Conservation (phyloP, 2,888 invertebrate genomes). For the Polia nebulosa region DNA sequence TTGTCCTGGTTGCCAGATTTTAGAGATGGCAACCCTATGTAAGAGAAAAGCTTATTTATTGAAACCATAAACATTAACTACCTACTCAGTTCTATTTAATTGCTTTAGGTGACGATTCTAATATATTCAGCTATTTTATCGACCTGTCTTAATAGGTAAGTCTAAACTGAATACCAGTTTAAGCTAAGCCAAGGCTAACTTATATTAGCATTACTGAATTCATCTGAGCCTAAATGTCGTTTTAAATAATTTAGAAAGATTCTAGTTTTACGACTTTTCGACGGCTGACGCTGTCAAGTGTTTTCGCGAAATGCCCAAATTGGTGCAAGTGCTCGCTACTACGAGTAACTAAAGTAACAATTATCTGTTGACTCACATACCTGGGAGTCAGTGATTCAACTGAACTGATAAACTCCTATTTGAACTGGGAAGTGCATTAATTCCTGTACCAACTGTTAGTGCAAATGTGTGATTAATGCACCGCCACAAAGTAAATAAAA, state of each 20-base stretch:
- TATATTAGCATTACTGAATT: neutral
- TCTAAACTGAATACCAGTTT: slow-evolving; percentile 1
- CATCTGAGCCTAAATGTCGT: neutral
- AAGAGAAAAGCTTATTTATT: too few species aligned
- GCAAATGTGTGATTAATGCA: slow-evolving; percentile 50
- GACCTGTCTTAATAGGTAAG: neutral
- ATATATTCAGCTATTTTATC: neutral
- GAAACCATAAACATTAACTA: too few species aligned
- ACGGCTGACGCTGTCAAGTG: neutral
- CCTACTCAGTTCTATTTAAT: neutral
- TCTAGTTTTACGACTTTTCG: neutral
- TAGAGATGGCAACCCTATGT: too few species aligned
- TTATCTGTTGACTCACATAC: slow-evolving; percentile 62
- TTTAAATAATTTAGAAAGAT: neutral
- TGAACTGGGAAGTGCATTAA: slow-evolving; percentile 54
- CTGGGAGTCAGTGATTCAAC: slow-evolving; percentile 57
- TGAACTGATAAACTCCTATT: slow-evolving; percentile 58
- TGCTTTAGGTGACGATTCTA: neutral
- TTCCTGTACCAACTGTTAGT: slow-evolving; percentile 39
- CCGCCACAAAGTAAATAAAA: slow-evolving; percentile 13
- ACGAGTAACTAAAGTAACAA: slow-evolving; percentile 53
- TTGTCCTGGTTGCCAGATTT: too few species aligned
- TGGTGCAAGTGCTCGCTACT: slow-evolving; percentile 21
- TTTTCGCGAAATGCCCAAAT: slow-evolving; percentile 16
- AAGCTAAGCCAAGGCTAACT: neutral